phyloP scores from a whole-genome alignment of 2,888 invertebrate genomes.

The Pandemis corylana region DNA sequence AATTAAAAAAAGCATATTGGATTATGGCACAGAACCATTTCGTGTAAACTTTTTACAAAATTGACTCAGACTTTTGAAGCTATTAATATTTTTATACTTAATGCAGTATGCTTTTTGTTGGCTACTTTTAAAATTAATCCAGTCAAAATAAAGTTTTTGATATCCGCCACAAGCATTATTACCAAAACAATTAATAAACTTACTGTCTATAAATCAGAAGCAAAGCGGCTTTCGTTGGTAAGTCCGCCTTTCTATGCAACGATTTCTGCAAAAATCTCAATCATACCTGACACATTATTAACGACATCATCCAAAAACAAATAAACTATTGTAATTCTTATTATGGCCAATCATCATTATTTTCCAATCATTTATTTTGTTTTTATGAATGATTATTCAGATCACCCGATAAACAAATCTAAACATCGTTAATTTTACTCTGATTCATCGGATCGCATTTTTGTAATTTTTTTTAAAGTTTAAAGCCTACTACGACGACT shows the following conservation, averaged over 20 bases:
- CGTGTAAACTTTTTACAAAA: not conserved
- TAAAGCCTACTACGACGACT: no score
- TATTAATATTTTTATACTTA: not conserved
- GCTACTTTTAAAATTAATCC: not conserved
- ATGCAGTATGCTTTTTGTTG: not conserved
- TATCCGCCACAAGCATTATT: constrained; percentile 1
- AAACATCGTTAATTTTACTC: no score
- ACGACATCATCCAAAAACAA: constrained; percentile 6
- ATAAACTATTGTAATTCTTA: not conserved
- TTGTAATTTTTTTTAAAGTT: no score
- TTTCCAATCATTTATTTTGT: no score
- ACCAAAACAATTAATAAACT: constrained; percentile 13
- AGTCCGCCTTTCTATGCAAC: constrained; percentile 30
- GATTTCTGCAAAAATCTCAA: not conserved
- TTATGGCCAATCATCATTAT: no score
- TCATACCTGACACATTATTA: not conserved
- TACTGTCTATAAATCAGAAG: constrained; percentile 13
- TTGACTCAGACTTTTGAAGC: not conserved
- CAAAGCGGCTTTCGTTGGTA: constrained; percentile 34
- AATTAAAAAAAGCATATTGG: not conserved
- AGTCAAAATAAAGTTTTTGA: not conserved
- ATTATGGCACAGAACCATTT: not conserved
- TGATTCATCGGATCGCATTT: no score
- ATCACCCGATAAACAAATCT: no score
- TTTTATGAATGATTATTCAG: no score